Conservation (phyloP, 2,113 vertebrate genomes). For the Apodemus sylvaticus region DNA sequence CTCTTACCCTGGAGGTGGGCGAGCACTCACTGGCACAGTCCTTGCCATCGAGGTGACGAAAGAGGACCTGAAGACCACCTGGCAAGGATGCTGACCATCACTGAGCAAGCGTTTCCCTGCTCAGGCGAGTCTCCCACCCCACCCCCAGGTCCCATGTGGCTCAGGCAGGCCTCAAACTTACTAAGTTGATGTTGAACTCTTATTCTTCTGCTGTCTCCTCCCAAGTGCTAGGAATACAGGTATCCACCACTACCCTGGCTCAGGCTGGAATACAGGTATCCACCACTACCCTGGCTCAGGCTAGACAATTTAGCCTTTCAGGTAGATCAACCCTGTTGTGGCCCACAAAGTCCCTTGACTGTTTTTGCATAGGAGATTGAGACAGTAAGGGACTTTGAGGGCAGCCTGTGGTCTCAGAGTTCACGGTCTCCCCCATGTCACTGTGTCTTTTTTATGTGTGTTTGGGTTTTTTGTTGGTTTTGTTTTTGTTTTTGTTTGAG, state of each 20-base stretch:
- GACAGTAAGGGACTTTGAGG: background rate
- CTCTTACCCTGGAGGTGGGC: background rate
- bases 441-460: background rate
- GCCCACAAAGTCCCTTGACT: background rate
- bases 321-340: background rate
- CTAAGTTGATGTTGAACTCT: background rate
- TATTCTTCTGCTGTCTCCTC: background rate
- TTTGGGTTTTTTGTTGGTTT: background rate
- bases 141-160: background rate
- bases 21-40: background rate
- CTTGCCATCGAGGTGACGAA: background rate
- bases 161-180: background rate
- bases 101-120: background rate
- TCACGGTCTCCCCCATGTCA: background rate
- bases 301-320: background rate
- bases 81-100: background rate
- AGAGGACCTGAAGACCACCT: background rate
- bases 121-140: background rate
- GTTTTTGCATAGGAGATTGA: background rate
- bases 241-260: background rate
- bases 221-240: background rate
- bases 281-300: background rate
- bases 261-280: background rate
- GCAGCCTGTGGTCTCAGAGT: background rate
- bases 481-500: background rate